Conservation (phyloP, 2,113 vertebrate species). For the Tinamus guttatus region DNA sequence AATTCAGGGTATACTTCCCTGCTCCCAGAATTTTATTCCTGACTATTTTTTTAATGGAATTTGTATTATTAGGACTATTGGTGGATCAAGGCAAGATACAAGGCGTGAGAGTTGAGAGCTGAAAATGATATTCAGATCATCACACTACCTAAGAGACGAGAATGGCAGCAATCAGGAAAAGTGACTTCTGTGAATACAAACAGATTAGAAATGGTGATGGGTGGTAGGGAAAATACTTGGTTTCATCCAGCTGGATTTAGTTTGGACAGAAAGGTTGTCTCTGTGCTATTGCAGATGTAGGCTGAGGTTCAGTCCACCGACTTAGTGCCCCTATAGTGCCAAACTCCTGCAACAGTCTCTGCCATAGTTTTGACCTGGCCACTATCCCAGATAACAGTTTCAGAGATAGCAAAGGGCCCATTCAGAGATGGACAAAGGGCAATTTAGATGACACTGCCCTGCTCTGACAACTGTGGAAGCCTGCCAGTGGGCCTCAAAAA, state of each 20-base stretch:
- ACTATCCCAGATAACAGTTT: not conserved
- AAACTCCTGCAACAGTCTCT: not conserved
- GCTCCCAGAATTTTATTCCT: not conserved
- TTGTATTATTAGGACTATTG: not conserved
- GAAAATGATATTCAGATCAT: not conserved
- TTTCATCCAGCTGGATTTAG: not conserved
- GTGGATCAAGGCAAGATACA: not conserved
- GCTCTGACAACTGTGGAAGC: not conserved
- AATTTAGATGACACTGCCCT: not conserved
- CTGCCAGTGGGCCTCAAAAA: not conserved
- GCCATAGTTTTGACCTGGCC: not conserved
- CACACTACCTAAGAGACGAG: not conserved
- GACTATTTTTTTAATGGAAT: not conserved
- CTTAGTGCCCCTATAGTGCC: not conserved
- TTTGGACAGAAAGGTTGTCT: not conserved
- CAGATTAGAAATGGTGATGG: not conserved
- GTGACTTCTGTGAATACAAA: not conserved
- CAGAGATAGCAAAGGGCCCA: not conserved
- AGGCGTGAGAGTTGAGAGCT: not conserved
- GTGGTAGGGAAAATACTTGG: not conserved
- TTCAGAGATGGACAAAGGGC: not conserved
- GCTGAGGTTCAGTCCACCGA: not conserved
- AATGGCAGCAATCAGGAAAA: not conserved
- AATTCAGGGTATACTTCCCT: not conserved
- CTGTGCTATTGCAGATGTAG: not conserved